Evolutionary conservation across 2,113 vertebrate species (phyloP), one percentile per base, ranked within the genome.

Genomic region (Nycticorax nycticorax): DNA sequence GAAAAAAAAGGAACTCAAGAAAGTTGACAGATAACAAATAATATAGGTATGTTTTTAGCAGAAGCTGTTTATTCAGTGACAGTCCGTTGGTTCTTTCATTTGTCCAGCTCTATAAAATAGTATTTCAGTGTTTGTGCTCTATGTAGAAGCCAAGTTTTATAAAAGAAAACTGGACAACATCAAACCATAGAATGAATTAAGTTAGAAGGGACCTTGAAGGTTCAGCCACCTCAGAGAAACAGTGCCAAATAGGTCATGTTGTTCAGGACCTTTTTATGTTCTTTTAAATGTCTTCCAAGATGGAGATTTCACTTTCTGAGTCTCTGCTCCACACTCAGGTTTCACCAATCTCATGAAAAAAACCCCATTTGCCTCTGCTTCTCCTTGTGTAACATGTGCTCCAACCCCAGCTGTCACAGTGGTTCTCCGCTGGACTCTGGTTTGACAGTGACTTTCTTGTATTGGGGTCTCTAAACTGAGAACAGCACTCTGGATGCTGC

Each of bases 161-260:
- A 8, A 41, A 66, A 78, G 21, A 43, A 12, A 0, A 1, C 8
- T 48, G 20, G 7, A n/a, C 4, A 71, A 43, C 2, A 53, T 6
- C 37, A 12, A 77, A 64, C 45, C 4, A 21, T 17, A 35, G 12
- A 78, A 60, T 33, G 13, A 50, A 59, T 47, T n/a, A 71, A 41
- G 23, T 76, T 64, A 69, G n/a, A 88, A 55, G 16, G 17, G 18
- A 47, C 47, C 47, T 47, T 47, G 47, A 47, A 47, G 3, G 4
- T 39, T 60, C 57, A 60, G 11, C 5, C 5, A 37, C 32, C 9
- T 55, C 9, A 12, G 50, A 74, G 79, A 91, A 85, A 17, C 12
- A 75, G 4, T 50, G 8, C 3, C 32, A 92, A 78, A 92, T 12
- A 74, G 37, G n/a, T n/a, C 7, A 57, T 62, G 30, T 28, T 59